Evolutionary conservation across 2,113 vertebrate genomes (phyloP).

Genomic region (Lepus europaeus): DNA sequence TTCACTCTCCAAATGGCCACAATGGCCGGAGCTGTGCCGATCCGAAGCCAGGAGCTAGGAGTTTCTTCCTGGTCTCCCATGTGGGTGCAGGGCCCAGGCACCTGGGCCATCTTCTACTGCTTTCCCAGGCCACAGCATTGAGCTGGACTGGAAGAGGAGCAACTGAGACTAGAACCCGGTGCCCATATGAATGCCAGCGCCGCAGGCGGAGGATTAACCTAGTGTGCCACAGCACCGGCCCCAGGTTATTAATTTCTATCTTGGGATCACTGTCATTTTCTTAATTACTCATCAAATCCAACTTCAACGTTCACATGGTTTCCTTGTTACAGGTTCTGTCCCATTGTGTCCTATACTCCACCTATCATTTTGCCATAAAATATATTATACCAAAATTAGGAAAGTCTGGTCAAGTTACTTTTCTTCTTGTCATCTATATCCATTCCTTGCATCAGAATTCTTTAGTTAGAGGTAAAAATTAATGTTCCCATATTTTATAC

Average conservation of each 20-base stretch:
- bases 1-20: too few relatives aligned
- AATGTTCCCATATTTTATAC: background rate
- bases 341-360: background rate
- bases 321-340: background rate
- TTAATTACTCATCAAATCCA: background rate
- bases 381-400: background rate
- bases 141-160: too few relatives aligned
- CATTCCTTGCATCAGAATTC: background rate
- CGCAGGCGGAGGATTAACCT: too few relatives aligned
- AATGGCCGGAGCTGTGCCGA: too few relatives aligned
- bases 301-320: background rate
- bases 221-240: too few relatives aligned
- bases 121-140: too few relatives aligned
- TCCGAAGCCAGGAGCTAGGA: too few relatives aligned
- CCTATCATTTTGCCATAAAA: background rate
- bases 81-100: too few relatives aligned
- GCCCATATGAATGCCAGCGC: too few relatives aligned
- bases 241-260: background rate
- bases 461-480: background rate
- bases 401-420: background rate
- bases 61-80: too few relatives aligned
- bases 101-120: too few relatives aligned
- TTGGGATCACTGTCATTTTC: background rate
- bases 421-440: background rate
- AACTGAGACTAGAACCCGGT: too few relatives aligned